Evolutionary conservation across 2,113 vertebrate genomes (phyloP), one percentile per base, ranked within the genome.

Genomic region (Charina bottae): DNA sequence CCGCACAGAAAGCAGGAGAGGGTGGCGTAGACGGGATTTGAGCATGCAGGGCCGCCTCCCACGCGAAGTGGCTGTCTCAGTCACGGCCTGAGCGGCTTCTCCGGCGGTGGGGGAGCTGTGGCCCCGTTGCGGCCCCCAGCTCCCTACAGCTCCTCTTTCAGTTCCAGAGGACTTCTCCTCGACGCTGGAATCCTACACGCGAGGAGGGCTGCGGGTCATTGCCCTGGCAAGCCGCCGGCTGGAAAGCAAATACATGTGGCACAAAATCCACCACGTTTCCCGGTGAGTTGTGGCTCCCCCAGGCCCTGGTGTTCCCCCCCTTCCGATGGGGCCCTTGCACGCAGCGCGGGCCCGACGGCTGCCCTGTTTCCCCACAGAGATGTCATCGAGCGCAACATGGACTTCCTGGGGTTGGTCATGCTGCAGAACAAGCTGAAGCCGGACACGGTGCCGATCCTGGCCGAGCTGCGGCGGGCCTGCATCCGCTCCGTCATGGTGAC

Each of bases 361-460:
- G n/a, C 46, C 24, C 23, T 17, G 6, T 37, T 11, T 33, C 15
- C 56, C 56, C 54, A 2, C 72, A 95, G 94, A 24, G 93, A 91
- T 26, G 64, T 59, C 56, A 92, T 95, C 1, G 95, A 96, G 87
- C 62, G 90, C 64, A 37, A 64, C 88, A 94, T 95, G 94, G 88
- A 90, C 49, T 94, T 95, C 53, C 62, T 96, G 89, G 95, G 95
- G 6, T 92, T 96, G 11, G 85, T 95, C 26, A 85, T 96, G 83
- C 90, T 96, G 64, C 94, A 96, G 94, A 96, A 96, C 93, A 94
- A 93, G 89, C 93, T 96, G 72, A 96, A 96, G 62, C 89, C 93
- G 0, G 91, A 94, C 55, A 94, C 94, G 0, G 83, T 93, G 26
- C 93, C 95, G 0, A 86, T 93, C 12, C 88, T 96, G 92, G 84